Percentiles rank a stretch among this genome's conserved stretches.
phyloP scores from a whole-genome alignment of 2,888 invertebrate species.

The Spialia ferax region DNA sequence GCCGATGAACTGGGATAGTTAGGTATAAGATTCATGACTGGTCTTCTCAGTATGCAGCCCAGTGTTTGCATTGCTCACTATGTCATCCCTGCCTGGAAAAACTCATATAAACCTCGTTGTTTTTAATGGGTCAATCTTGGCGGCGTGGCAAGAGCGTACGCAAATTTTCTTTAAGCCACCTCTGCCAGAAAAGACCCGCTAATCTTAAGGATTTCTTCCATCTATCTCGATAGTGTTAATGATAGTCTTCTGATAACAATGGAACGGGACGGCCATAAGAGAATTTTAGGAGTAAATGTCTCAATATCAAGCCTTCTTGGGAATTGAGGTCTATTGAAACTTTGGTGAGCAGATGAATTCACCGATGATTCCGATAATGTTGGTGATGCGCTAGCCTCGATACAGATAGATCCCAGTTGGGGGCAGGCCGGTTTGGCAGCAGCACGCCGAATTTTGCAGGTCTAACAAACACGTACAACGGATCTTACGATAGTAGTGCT shows the following conservation, averaged over 20 bases:
- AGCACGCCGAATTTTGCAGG: not conserved
- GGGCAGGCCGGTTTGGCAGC: not conserved
- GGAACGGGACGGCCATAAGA: not conserved
- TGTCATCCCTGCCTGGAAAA: not conserved
- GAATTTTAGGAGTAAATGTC: not conserved
- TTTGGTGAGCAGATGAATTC: not conserved
- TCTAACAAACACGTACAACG: not conserved
- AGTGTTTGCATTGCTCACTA: not conserved
- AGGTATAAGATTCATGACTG: not conserved
- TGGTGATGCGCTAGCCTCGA: not conserved
- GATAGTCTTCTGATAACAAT: not conserved
- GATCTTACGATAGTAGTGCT: not conserved
- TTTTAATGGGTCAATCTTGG: not conserved
- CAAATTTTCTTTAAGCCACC: not conserved
- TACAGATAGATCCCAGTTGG: constrained; percentile 1
- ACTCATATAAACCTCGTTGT: not conserved
- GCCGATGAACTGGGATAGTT: too few species aligned
- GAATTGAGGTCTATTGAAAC: not conserved
- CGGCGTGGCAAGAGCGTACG: not conserved
- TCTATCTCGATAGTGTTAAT: not conserved
- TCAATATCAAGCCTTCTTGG: not conserved
- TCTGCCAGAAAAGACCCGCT: not conserved
- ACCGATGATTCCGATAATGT: not conserved
- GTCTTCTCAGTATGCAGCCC: not conserved
- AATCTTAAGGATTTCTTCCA: not conserved